These are phyloP conservation scores for Vipera latastei DNA, from an alignment of 2,797 vertebrate genomes.

Conservation along the genomic window DNA sequence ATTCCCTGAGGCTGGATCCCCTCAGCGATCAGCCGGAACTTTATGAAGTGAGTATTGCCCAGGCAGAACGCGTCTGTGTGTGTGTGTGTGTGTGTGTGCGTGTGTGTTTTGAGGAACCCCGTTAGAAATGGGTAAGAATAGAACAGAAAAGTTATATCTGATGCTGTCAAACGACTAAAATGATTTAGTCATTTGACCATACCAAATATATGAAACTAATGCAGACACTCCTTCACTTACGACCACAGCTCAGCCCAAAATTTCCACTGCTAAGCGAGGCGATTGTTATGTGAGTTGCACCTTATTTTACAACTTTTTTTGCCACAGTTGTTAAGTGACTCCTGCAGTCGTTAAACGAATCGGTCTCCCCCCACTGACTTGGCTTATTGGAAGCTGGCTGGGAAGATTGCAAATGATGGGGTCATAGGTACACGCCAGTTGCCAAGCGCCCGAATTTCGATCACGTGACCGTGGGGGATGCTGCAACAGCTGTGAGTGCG, in stretches of 20 bases:
- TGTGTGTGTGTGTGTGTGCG: not conserved
- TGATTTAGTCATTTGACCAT: too few relatives aligned
- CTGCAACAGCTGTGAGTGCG: not conserved
- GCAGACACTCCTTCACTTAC: too few relatives aligned
- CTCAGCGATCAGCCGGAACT: constrained; percentile 1
- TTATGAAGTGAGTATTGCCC: constrained; percentile 54
- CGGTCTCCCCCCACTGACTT: not conserved
- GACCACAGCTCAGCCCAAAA: not conserved
- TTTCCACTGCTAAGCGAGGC: not conserved
- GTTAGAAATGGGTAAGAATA: not conserved
- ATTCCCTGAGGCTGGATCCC: rapidly evolving
- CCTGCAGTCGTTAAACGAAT: not conserved
- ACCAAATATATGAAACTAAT: too few relatives aligned
- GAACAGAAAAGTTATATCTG: not conserved
- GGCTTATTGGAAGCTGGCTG: not conserved
- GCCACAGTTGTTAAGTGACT: not conserved
- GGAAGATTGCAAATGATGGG: not conserved
- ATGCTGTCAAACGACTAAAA: too few relatives aligned
- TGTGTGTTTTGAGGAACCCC: not conserved
- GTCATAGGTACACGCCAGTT: too few relatives aligned
- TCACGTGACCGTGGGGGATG: not conserved
- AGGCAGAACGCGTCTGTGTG: rapidly evolving
- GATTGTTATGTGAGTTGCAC: not conserved
- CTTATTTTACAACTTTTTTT: not conserved
- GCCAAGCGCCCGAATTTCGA: too few relatives aligned